A percentile compares a stretch with the other conserved stretches of the same genome.
Conservation (phyloP, 1,140 invertebrate species). For the Pogonomyrmex californicus region DNA sequence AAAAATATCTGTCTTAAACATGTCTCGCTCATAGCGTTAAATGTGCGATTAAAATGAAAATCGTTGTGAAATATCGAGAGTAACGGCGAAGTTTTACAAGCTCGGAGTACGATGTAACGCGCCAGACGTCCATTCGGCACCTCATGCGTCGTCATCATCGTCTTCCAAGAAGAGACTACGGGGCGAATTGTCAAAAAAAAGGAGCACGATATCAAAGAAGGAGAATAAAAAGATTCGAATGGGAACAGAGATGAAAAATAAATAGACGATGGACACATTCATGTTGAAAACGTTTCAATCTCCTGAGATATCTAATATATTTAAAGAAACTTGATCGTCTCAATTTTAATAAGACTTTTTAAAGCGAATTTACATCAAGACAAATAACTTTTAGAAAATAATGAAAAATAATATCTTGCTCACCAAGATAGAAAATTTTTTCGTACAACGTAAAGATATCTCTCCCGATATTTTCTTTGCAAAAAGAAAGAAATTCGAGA, state of each 20-base stretch:
- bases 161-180: slow-evolving; percentile 22
- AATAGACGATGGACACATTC: neutral
- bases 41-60: neutral
- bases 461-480: neutral
- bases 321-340: neutral
- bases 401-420: neutral
- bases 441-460: neutral
- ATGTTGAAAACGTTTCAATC: neutral
- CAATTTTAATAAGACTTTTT: neutral
- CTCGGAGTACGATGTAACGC: slow-evolving; percentile 30
- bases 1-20: neutral
- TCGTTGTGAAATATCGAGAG: slow-evolving; percentile 3
- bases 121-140: slow-evolving; percentile 52
- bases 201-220: slow-evolving; percentile 9
- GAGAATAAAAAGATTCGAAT: neutral
- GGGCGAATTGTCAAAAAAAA: slow-evolving; percentile 8
- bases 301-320: neutral
- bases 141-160: slow-evolving; percentile 25
- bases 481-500: neutral
- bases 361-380: neutral
- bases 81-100: slow-evolving; percentile 38
- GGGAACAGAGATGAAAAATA: neutral
- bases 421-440: neutral
- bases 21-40: neutral
- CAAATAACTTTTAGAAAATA: neutral